These are phyloP conservation scores for Trissoscelio sp. DNA, from an alignment of 2,888 invertebrate genomes.

Conservation along the genomic window DNA sequence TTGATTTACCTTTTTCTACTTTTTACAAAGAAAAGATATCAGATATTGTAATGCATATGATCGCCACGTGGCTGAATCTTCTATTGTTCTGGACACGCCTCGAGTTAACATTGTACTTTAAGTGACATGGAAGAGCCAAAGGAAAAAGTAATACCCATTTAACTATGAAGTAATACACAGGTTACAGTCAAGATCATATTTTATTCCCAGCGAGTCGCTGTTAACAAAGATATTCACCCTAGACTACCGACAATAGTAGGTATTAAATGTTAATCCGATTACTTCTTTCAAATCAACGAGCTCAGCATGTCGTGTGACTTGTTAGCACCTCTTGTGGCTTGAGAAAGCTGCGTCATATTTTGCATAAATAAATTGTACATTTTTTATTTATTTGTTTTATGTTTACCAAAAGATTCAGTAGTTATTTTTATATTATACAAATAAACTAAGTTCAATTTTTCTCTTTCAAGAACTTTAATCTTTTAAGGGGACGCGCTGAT, in stretches of 20 bases:
- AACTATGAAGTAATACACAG: slow-evolving; percentile 63
- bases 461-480: too few species aligned
- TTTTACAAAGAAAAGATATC: slow-evolving; percentile 20
- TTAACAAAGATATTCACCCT: slow-evolving; percentile 70
- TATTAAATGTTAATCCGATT: slow-evolving; percentile 78
- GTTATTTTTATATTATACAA: too few species aligned
- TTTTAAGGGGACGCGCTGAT: too few species aligned
- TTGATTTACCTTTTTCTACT: too few species aligned
- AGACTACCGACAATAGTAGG: slow-evolving; percentile 69
- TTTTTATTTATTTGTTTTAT: neutral
- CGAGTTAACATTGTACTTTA: slow-evolving; percentile 66
- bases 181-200: slow-evolving; percentile 69
- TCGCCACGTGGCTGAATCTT: slow-evolving; percentile 73
- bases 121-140: slow-evolving; percentile 65
- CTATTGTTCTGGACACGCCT: slow-evolving; percentile 65
- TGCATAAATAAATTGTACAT: slow-evolving; percentile 1
- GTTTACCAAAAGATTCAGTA: too few species aligned
- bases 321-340: slow-evolving; percentile 60
- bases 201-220: slow-evolving; percentile 70
- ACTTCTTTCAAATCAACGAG: slow-evolving; percentile 76
- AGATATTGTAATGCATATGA: slow-evolving; percentile 64
- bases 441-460: too few species aligned
- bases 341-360: slow-evolving; percentile 48
- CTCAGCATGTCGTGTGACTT: slow-evolving; percentile 70
- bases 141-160: slow-evolving; percentile 67